Percentiles rank a stretch among this genome's conserved stretches.
These are phyloP conservation scores for Campodea augens DNA, from an alignment of 1,140 invertebrate genomes.

Conservation along the genomic window DNA sequence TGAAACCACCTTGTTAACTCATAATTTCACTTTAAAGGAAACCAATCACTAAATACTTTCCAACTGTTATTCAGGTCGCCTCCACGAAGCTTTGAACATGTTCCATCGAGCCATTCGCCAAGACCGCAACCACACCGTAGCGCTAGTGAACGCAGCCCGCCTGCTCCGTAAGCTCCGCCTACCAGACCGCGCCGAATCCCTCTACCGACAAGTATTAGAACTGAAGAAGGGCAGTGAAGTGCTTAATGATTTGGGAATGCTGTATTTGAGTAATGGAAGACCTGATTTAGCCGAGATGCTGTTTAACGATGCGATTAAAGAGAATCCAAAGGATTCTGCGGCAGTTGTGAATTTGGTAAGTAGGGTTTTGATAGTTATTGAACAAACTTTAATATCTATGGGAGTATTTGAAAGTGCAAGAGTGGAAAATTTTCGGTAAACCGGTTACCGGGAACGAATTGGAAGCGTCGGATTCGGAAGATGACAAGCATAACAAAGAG, in stretches of 20 bases:
- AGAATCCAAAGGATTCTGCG: neutral
- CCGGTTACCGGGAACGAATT: no score
- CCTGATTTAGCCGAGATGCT: neutral
- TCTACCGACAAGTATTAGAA: constrained; percentile 18
- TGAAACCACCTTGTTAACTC: neutral
- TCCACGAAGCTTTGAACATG: no score
- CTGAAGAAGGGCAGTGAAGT: neutral
- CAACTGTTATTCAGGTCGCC: no score
- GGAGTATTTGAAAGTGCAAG: no score
- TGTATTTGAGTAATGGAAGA: neutral
- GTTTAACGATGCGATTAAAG: neutral
- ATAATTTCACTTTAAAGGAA: constrained; percentile 3
- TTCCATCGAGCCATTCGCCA: no score
- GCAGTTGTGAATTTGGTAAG: neutral
- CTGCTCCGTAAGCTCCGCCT: constrained; percentile 17
- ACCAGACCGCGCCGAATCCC: constrained; percentile 18
- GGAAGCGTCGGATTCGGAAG: no score
- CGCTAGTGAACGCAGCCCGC: constrained; percentile 20
- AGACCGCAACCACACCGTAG: constrained; percentile 20
- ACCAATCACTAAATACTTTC: no score
- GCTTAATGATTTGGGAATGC: neutral
- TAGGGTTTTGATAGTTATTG: no score
- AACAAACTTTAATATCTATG: no score
- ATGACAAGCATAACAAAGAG: no score
- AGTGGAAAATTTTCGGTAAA: no score